Percentiles rank a stretch among this genome's conserved stretches.
phyloP scores from a whole-genome alignment of 2,888 invertebrate genomes.

The Cynaeus angustus region DNA sequence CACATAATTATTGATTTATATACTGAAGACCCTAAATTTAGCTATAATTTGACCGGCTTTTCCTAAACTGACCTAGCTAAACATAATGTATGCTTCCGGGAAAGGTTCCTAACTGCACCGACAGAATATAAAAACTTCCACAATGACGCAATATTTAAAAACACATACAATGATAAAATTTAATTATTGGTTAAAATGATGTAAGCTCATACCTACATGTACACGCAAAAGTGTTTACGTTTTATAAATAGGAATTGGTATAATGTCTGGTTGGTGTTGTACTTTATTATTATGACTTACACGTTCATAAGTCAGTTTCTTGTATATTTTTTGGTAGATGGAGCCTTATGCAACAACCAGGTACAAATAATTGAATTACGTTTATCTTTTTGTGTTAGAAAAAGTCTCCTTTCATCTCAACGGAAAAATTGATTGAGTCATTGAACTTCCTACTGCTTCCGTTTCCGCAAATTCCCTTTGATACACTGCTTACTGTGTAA shows the following conservation, averaged over 20 bases:
- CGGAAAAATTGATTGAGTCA: conserved; percentile 17
- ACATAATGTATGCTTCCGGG: conserved; percentile 24
- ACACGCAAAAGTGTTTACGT: background rate
- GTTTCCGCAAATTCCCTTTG: conserved; percentile 25
- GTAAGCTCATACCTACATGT: conserved; percentile 9
- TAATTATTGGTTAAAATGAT: conserved; percentile 35
- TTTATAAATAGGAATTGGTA: conserved; percentile 18
- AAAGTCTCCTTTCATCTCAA: background rate
- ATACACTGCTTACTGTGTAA: conserved; percentile 5
- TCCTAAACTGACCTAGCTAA: conserved; percentile 27
- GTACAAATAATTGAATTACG: background rate
- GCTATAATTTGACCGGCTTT: conserved; percentile 11
- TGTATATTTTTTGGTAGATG: conserved; percentile 1
- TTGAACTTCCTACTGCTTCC: conserved; percentile 23
- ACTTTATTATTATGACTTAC: background rate
- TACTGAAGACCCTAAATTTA: background rate
- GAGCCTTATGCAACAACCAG: background rate
- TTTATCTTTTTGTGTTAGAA: background rate
- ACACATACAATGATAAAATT: conserved; percentile 11
- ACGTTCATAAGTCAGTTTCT: too few relatives aligned
- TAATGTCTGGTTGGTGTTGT: background rate
- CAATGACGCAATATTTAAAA: too few relatives aligned
- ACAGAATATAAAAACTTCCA: too few relatives aligned
- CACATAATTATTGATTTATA: conserved; percentile 5
- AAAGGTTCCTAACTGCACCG: background rate